These are phyloP conservation scores for Cervus canadensis DNA, from an alignment of 2,113 vertebrate species.

Conservation along the genomic window DNA sequence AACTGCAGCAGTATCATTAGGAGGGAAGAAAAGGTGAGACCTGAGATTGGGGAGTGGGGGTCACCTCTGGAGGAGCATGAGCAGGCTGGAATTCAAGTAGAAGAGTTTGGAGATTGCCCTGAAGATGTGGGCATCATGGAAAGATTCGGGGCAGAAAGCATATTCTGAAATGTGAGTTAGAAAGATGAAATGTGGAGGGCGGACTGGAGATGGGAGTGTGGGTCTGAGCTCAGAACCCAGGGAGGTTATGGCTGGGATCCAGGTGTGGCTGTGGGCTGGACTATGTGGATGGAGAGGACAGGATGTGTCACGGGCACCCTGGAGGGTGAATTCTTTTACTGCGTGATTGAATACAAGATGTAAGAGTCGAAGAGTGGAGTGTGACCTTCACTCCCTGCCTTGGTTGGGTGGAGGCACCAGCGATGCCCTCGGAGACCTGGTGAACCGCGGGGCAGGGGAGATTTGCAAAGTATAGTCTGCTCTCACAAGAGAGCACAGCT, in stretches of 20 bases:
- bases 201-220: neutral
- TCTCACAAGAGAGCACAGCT: neutral
- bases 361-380: too few species aligned
- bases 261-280: too few species aligned
- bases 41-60: neutral
- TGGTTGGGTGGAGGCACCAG: neutral
- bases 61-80: neutral
- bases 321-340: too few species aligned
- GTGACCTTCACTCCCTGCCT: neutral
- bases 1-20: neutral
- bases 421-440: neutral
- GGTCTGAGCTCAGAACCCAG: neutral
- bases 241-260: too few species aligned
- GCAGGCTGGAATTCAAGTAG: neutral
- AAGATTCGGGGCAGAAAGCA: neutral
- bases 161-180: neutral
- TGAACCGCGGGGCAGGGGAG: rapidly evolving
- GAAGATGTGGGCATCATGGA: neutral
- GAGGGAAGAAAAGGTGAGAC: too few species aligned
- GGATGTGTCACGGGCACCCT: too few species aligned
- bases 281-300: too few species aligned
- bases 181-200: neutral
- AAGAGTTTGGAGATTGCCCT: neutral
- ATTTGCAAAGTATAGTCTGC: neutral
- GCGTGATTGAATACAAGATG: too few species aligned